phyloP scores from a whole-genome alignment of 1,140 invertebrate species.

The Drosophila repletoides region DNA sequence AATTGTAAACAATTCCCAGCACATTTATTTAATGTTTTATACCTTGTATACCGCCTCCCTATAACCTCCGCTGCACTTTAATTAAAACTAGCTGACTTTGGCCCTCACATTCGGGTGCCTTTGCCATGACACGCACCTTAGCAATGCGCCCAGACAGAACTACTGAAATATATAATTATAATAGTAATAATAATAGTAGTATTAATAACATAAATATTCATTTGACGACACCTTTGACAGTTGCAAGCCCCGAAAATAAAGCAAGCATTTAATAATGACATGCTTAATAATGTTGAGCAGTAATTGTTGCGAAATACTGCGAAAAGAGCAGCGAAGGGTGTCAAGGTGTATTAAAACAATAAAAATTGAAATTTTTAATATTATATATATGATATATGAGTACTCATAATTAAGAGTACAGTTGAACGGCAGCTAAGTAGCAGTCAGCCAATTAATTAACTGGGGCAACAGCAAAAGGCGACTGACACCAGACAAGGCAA shows the following conservation, averaged over 20 bases:
- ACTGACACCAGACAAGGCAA: slow-evolving; percentile 26
- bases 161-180: no score
- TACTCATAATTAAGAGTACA: slow-evolving; percentile 35
- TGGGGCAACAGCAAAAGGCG: slow-evolving; percentile 37
- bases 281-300: slow-evolving; percentile 24
- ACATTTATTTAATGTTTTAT: no score
- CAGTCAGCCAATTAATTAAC: slow-evolving; percentile 58
- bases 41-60: no score
- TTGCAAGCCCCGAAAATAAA: slow-evolving; percentile 7
- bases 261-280: slow-evolving; percentile 2
- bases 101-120: slow-evolving; percentile 30
- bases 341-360: slow-evolving; percentile 53
- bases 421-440: slow-evolving; percentile 41
- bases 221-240: slow-evolving; percentile 39
- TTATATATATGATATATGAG: slow-evolving; percentile 26
- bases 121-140: slow-evolving; percentile 57
- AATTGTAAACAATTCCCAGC: neutral
- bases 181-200: no score
- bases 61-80: slow-evolving; percentile 9
- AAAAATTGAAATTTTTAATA: slow-evolving; percentile 15
- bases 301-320: slow-evolving; percentile 51
- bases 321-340: slow-evolving; percentile 50
- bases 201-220: no score
- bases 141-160: slow-evolving; percentile 57
- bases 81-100: slow-evolving; percentile 38